These are phyloP conservation scores for Hippopotamus amphibius DNA, from an alignment of 2,113 vertebrate genomes.

Conservation along the genomic window DNA sequence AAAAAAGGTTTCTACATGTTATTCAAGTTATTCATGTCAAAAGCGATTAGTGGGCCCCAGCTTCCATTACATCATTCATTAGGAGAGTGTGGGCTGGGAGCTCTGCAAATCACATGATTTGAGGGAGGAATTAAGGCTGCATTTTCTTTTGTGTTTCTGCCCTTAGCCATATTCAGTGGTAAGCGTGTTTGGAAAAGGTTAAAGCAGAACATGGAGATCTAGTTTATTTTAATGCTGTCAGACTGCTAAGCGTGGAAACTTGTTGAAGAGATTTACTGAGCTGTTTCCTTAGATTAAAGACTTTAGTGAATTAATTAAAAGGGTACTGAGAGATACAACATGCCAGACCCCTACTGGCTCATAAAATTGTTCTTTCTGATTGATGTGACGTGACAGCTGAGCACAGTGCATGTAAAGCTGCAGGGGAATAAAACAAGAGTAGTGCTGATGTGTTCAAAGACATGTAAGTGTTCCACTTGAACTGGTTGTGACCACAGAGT, in stretches of 20 bases:
- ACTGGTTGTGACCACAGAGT: not conserved
- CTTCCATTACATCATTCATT: constrained; percentile 38
- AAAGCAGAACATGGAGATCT: constrained; percentile 18
- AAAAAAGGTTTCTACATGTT: not conserved
- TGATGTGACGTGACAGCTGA: constrained; percentile 6
- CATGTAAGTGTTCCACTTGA: not conserved
- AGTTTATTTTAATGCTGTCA: constrained; percentile 58
- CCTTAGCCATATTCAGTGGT: constrained; percentile 52
- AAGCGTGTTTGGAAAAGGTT: constrained; percentile 36
- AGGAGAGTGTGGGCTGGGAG: not conserved
- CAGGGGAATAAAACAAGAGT: not conserved
- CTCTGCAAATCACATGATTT: not conserved
- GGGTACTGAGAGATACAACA: constrained; percentile 48
- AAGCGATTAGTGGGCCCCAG: constrained; percentile 32
- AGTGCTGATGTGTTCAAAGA: not conserved
- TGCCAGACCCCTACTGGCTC: constrained; percentile 53
- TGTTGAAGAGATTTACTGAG: constrained; percentile 62
- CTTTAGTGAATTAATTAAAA: constrained; percentile 62
- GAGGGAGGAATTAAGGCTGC: constrained; percentile 20
- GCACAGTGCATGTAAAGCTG: not conserved
- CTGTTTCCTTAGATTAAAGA: constrained; percentile 64
- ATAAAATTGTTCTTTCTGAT: constrained; percentile 10
- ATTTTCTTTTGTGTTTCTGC: constrained; percentile 63
- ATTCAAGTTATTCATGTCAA: constrained; percentile 49
- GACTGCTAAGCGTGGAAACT: constrained; percentile 33